Evolutionary conservation across 2,797 vertebrate genomes (phyloP).

Genomic region (Argentina silus): DNA sequence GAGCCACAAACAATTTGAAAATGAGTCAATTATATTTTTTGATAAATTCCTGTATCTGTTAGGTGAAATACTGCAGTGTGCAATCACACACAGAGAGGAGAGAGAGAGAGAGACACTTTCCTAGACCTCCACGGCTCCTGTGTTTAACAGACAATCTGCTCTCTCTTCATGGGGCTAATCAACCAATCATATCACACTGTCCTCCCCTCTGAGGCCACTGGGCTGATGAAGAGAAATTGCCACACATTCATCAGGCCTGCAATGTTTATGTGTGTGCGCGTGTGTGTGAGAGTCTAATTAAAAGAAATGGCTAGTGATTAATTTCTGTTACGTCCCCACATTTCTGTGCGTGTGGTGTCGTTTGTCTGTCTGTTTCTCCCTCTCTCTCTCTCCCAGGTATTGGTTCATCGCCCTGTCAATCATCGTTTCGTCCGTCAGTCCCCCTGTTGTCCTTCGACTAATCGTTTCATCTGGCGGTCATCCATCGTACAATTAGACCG

Average conservation of each 20-base stretch:
- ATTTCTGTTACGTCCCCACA: neutral
- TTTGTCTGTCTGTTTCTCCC: no score
- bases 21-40: no score
- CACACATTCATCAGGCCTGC: conserved; percentile 21
- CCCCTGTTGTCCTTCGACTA: no score
- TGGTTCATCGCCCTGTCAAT: no score
- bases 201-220: conserved; percentile 15
- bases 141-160: conserved; percentile 19
- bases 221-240: conserved; percentile 37
- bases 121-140: conserved; percentile 5
- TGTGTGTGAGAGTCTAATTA: conserved; percentile 9
- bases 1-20: neutral
- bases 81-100: neutral
- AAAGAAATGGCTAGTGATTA: conserved; percentile 11
- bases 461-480: no score
- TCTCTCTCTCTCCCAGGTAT: no score
- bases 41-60: no score
- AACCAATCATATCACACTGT: conserved; percentile 26
- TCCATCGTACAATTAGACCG: no score
- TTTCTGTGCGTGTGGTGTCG: neutral
- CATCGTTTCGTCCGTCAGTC: no score
- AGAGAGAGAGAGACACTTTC: neutral
- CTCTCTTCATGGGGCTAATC: conserved; percentile 33
- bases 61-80: no score
- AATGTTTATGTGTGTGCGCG: neutral